Percentiles rank a stretch among this genome's conserved stretches.
These are phyloP conservation scores for Allophyes oxyacanthae DNA, from an alignment of 2,888 invertebrate genomes.

Conservation along the genomic window DNA sequence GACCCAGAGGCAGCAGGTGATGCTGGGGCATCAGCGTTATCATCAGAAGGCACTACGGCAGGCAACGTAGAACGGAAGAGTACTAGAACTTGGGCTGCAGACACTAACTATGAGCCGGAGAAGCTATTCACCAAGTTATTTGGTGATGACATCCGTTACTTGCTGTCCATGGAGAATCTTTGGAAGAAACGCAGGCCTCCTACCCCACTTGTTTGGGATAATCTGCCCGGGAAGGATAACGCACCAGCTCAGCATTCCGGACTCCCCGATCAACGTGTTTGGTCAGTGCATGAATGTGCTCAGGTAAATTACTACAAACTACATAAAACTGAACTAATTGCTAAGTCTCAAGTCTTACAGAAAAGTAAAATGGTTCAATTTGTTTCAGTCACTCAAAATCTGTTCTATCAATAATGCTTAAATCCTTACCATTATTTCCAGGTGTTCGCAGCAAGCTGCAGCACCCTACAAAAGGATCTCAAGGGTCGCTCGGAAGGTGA, in stretches of 20 bases:
- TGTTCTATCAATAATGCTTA: too few relatives aligned
- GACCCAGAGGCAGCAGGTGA: slow-evolving; percentile 96
- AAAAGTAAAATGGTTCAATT: too few relatives aligned
- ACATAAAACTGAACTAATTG: too few relatives aligned
- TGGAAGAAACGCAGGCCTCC: slow-evolving; percentile 98
- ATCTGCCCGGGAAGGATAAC: slow-evolving; percentile 89
- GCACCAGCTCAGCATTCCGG: slow-evolving; percentile 82
- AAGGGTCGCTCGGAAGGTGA: slow-evolving; percentile 88
- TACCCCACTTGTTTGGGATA: slow-evolving; percentile 93
- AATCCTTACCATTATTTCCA: slow-evolving; percentile 46
- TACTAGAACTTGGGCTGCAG: slow-evolving; percentile 97
- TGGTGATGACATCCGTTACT: slow-evolving; percentile 97
- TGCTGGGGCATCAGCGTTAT: slow-evolving; percentile 90
- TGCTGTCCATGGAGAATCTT: slow-evolving; percentile 97
- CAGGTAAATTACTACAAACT: slow-evolving; percentile 72
- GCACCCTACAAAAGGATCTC: slow-evolving; percentile 90
- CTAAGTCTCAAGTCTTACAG: too few relatives aligned
- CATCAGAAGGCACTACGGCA: slow-evolving; percentile 78
- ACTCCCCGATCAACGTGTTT: slow-evolving; percentile 93
- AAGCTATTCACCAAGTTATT: slow-evolving; percentile 98
- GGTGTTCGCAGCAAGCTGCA: slow-evolving; percentile 92
- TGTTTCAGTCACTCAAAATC: too few relatives aligned
- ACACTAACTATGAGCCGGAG: slow-evolving; percentile 94
- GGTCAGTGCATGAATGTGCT: slow-evolving; percentile 94
- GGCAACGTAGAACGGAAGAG: slow-evolving; percentile 90